phyloP scores from a whole-genome alignment of 1,140 invertebrate genomes.

The Zaprionus nigranus region DNA sequence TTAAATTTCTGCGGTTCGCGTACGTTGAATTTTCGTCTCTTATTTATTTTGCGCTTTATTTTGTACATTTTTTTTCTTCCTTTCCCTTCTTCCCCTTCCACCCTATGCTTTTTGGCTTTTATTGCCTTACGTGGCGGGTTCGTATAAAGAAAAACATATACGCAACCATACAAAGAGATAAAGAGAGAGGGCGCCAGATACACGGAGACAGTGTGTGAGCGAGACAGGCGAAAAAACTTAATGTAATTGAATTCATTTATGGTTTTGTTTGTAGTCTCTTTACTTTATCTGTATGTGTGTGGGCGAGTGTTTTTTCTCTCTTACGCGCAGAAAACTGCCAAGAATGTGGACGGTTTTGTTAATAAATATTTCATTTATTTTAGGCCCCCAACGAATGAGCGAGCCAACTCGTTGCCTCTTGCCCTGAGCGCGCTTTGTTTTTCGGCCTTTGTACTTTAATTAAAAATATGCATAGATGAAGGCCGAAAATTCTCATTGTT shows the following conservation, averaged over 20 bases:
- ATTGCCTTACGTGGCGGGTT: slow-evolving; percentile 50
- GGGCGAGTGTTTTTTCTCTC: slow-evolving; percentile 50
- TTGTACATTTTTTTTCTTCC: slow-evolving; percentile 40
- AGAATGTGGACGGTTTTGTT: slow-evolving; percentile 76
- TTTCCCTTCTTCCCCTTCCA: slow-evolving; percentile 3
- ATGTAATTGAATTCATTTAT: slow-evolving; percentile 83
- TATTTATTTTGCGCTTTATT: slow-evolving; percentile 76
- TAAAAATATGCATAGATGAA: slow-evolving; percentile 76
- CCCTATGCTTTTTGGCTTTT: slow-evolving; percentile 46
- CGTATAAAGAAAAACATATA: slow-evolving; percentile 67
- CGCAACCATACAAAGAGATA: slow-evolving; percentile 1
- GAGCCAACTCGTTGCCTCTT: slow-evolving; percentile 25
- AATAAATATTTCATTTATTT: slow-evolving; percentile 82
- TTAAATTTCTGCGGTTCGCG: slow-evolving; percentile 80
- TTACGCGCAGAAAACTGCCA: slow-evolving; percentile 71
- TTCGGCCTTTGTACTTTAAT: slow-evolving; percentile 77
- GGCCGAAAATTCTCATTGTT: slow-evolving; percentile 42
- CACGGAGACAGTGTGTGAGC: neutral
- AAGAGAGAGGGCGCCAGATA: neutral
- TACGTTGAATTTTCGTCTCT: slow-evolving; percentile 76
- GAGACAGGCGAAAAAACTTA: slow-evolving; percentile 63
- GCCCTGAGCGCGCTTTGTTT: slow-evolving; percentile 59
- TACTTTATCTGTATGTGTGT: slow-evolving; percentile 22
- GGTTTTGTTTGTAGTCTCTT: slow-evolving; percentile 74
- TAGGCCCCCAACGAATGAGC: slow-evolving; percentile 55